Evolutionary conservation across 1,140 invertebrate genomes (phyloP).

Genomic region (Callitettix versicolor): DNA sequence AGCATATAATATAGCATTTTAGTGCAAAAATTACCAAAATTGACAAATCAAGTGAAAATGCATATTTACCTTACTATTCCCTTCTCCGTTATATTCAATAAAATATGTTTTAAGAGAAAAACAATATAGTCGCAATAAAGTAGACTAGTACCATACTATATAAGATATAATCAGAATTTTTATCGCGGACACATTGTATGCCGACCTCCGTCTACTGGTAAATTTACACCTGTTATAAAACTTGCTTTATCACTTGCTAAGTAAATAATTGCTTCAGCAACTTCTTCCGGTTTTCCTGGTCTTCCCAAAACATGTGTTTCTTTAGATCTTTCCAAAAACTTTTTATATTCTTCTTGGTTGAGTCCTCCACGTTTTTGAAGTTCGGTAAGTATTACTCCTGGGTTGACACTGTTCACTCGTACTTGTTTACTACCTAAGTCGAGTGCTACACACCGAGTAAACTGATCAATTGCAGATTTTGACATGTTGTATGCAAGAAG

Average conservation of each 20-base stretch:
- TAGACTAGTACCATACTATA: no score
- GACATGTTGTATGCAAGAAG: slow-evolving; percentile 47
- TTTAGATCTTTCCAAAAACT: slow-evolving; percentile 41
- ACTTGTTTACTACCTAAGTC: slow-evolving; percentile 40
- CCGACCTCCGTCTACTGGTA: slow-evolving; percentile 53
- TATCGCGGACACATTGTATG: slow-evolving; percentile 49
- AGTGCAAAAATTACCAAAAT: no score
- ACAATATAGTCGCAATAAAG: no score
- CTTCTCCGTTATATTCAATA: no score
- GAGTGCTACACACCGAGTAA: slow-evolving; percentile 50
- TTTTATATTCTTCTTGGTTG: slow-evolving; percentile 45
- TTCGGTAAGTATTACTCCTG: slow-evolving; percentile 50
- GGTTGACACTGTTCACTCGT: slow-evolving; percentile 54
- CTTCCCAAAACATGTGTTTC: slow-evolving; percentile 42
- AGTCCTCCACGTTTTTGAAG: slow-evolving; percentile 51
- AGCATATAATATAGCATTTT: no score
- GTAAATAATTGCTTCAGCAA: slow-evolving; percentile 40
- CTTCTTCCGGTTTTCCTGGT: slow-evolving; percentile 38
- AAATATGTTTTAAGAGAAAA: no score
- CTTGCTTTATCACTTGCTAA: slow-evolving; percentile 39
- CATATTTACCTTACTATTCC: no score
- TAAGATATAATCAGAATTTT: no score
- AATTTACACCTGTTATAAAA: slow-evolving; percentile 38
- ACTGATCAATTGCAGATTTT: slow-evolving; percentile 55
- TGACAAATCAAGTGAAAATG: no score